Evolutionary conservation across 1,140 invertebrate genomes (phyloP).

Genomic region (Onthophagus taurus): DNA sequence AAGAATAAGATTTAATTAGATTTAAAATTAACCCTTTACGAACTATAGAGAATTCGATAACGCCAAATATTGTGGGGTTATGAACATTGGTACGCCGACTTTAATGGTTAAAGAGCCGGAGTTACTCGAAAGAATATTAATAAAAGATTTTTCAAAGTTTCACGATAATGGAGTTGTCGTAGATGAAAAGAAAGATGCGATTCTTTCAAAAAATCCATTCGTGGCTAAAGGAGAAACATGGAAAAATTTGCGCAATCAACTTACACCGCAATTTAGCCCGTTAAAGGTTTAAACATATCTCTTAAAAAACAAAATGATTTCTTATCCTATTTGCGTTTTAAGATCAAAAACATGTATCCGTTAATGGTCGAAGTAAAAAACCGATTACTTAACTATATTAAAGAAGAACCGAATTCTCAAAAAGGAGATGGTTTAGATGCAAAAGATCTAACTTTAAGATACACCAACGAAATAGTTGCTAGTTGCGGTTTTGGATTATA

Average conservation of each 20-base stretch:
- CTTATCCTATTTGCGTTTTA: too few relatives aligned
- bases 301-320: too few relatives aligned
- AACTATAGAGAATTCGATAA: neutral
- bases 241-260: neutral
- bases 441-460: slow-evolving; percentile 15
- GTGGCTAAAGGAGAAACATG: neutral
- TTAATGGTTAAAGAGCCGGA: neutral
- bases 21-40: too few relatives aligned
- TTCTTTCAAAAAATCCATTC: slow-evolving; percentile 1
- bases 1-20: too few relatives aligned
- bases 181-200: slow-evolving; percentile 2
- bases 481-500: slow-evolving; percentile 21
- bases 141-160: neutral
- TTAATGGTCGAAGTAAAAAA: slow-evolving; percentile 26
- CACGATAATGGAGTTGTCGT: neutral
- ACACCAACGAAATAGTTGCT: slow-evolving; percentile 21
- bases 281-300: neutral
- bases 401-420: neutral
- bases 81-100: neutral
- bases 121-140: neutral
- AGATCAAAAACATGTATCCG: slow-evolving; percentile 41
- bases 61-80: neutral
- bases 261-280: neutral
- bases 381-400: slow-evolving; percentile 12
- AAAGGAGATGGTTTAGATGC: slow-evolving; percentile 17